Evolutionary conservation across 2,113 vertebrate genomes (phyloP), one percentile per base, ranked within the genome.

Genomic region (Mesembrinibis cayennensis): DNA sequence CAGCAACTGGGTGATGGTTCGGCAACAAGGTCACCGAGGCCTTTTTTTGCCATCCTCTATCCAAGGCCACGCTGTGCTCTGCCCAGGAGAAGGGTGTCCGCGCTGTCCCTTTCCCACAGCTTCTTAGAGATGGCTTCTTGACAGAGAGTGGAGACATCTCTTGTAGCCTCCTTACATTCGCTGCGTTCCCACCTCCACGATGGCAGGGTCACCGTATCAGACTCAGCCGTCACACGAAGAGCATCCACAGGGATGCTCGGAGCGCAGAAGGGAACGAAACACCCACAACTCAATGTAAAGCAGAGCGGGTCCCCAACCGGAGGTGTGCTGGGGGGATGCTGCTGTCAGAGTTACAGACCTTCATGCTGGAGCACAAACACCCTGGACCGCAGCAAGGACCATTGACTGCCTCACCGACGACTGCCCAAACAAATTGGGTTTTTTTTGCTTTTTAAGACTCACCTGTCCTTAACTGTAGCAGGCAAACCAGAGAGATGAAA

Each of bases 1-100:
- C 81, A 52, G 56, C 45, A 19, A 22, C 30, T 1, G 10, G 23
- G 44, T 0, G 1, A 52, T 5, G 22, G 56, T 16, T 58, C 4
- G 3, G 29, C 34, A 32, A 19, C 5, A 3, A 49, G 52, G 42
- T 55, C 53, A 36, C 42, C 13, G 3, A 12, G 32, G 83, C 14
- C 16, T 16, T 55, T 66, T n/a, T 59, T 67, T 34, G 27, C 17
- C 40, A 34, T 34, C 40, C n/a, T 45, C 30, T 50, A 8, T 5
- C 23, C 40, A 16, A 66, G 42, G 25, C 32, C 3, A 1, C 9
- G 15, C 16, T 21, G 10, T 4, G 36, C 50, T 81, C 8, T 6
- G 50, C 45, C 9, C 1, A 0, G 45, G 63, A 87, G 63, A 23
- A 16, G 12, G 23, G 42, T 26, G 15, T 32, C 36, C 1, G 0